phyloP scores from a whole-genome alignment of 2,888 invertebrate genomes.

The Dolomedes plantarius region DNA sequence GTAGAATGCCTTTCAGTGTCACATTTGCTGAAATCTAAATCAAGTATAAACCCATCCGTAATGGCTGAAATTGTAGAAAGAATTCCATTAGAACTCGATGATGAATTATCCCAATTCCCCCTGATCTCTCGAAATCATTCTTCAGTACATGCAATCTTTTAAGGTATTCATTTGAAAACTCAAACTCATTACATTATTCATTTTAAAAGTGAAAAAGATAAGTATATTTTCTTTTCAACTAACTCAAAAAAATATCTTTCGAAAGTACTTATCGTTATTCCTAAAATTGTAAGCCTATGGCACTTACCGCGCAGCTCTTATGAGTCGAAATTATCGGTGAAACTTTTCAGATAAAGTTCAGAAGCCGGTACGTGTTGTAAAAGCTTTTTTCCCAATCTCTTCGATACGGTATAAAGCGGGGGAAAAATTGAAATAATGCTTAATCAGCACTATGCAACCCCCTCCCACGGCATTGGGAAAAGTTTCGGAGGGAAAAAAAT shows the following conservation, averaged over 20 bases:
- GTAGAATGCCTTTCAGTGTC: too few species aligned
- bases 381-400: not conserved
- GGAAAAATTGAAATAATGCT: slow-evolving; percentile 2
- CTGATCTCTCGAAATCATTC: too few species aligned
- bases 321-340: slow-evolving; percentile 3
- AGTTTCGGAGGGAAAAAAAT: slow-evolving; percentile 19
- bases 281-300: not conserved
- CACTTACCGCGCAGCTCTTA: not conserved
- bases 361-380: not conserved
- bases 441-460: not conserved
- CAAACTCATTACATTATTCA: not conserved
- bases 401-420: not conserved
- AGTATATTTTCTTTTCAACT: not conserved
- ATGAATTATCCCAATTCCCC: too few species aligned
- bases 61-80: too few species aligned
- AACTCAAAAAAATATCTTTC: not conserved
- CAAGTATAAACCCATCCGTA: too few species aligned
- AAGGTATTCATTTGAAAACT: too few species aligned
- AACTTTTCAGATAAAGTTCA: slow-evolving; percentile 6
- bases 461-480: slow-evolving; percentile 8
- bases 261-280: not conserved
- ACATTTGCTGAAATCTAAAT: too few species aligned
- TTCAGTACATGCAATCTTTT: too few species aligned
- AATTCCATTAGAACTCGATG: too few species aligned
- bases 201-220: not conserved